Evolutionary conservation across 2,888 invertebrate species (phyloP).

Genomic region (Drosophila meridiana): DNA sequence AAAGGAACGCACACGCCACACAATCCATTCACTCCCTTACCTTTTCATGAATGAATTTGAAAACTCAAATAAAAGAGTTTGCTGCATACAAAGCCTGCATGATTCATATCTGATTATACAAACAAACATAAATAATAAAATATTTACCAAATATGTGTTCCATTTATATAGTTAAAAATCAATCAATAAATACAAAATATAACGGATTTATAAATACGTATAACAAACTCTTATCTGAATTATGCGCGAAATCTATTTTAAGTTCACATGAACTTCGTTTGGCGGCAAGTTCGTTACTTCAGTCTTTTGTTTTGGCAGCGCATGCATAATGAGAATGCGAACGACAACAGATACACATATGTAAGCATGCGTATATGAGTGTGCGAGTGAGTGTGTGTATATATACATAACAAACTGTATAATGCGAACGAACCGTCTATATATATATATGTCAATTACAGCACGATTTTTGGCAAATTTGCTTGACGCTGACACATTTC

Average conservation of each 20-base stretch:
- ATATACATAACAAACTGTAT: constrained; percentile 40
- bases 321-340: constrained; percentile 69
- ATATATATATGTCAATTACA: constrained; percentile 76
- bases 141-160: not conserved
- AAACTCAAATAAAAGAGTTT: not conserved
- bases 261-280: constrained; percentile 33
- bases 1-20: too few relatives aligned
- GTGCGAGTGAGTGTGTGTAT: not conserved
- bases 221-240: not conserved
- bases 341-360: constrained; percentile 11
- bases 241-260: not conserved
- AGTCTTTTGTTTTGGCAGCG: constrained; percentile 57
- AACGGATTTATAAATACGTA: not conserved
- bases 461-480: constrained; percentile 80
- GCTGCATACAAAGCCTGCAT: not conserved
- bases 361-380: not conserved
- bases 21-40: not conserved
- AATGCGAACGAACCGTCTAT: constrained; percentile 25
- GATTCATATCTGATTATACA: not conserved
- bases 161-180: not conserved
- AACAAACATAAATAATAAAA: not conserved
- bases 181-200: not conserved
- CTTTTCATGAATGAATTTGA: not conserved
- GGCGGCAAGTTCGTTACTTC: constrained; percentile 45
- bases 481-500: constrained; percentile 71